Percentiles rank a stretch among this genome's conserved stretches.
phyloP scores from a whole-genome alignment of 2,888 invertebrate genomes.

The Linyphia triangularis region DNA sequence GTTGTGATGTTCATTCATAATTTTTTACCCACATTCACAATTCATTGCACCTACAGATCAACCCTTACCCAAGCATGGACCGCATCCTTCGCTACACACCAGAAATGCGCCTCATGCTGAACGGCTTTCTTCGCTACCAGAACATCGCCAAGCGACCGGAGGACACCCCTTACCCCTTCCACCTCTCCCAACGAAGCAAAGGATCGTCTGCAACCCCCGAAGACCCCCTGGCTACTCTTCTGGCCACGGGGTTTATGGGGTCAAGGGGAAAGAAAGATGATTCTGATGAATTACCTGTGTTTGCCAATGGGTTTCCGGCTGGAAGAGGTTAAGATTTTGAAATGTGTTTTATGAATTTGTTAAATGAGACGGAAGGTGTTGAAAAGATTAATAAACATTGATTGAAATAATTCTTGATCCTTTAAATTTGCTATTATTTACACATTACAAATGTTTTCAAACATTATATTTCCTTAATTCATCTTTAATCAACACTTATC shows the following conservation, averaged over 20 bases:
- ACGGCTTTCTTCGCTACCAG: conserved; percentile 39
- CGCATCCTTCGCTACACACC: conserved; percentile 18
- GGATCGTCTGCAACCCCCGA: neutral
- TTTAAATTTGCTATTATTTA: no score
- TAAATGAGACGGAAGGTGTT: neutral
- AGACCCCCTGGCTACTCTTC: neutral
- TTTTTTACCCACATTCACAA: no score
- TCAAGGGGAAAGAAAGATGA: conserved; percentile 52
- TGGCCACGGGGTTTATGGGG: conserved; percentile 60
- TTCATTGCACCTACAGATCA: neutral
- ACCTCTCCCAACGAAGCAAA: conserved; percentile 17
- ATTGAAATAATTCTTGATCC: neutral
- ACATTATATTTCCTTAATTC: no score
- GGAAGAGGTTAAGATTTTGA: conserved; percentile 21
- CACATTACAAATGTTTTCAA: no score
- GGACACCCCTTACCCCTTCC: conserved; percentile 8
- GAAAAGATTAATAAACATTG: neutral
- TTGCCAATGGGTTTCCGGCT: conserved; percentile 66
- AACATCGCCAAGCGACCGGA: conserved; percentile 5
- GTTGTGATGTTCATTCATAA: no score
- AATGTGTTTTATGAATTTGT: neutral
- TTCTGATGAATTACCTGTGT: conserved; percentile 54
- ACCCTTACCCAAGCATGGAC: neutral
- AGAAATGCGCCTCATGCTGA: conserved; percentile 54
- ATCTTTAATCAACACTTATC: no score